These are phyloP conservation scores for Sebastes trivittatus DNA, from an alignment of 2,797 vertebrate species.

Conservation along the genomic window DNA sequence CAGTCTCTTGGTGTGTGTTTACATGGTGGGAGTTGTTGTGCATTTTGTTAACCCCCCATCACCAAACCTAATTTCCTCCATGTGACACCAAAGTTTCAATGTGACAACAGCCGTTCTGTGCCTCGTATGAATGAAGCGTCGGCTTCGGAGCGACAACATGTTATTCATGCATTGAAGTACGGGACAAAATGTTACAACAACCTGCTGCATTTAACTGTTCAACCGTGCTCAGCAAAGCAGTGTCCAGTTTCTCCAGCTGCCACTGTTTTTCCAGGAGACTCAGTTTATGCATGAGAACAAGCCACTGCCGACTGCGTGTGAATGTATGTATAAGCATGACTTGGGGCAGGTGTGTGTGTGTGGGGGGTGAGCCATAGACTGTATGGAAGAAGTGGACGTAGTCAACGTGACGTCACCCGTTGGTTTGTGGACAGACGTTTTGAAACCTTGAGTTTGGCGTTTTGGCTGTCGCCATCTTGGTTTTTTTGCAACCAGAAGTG, in stretches of 20 bases:
- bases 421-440: too few relatives aligned
- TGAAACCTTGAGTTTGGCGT: too few relatives aligned
- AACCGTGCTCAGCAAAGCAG: background rate
- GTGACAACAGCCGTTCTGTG: background rate
- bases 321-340: conserved; percentile 23
- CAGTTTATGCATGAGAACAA: conserved; percentile 51
- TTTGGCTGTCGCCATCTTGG: too few relatives aligned
- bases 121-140: background rate
- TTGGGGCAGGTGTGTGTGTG: background rate
- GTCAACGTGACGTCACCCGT: too few relatives aligned
- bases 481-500: too few relatives aligned
- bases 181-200: conserved; percentile 42
- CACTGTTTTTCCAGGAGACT: conserved; percentile 55
- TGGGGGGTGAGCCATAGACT: background rate
- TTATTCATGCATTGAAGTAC: conserved; percentile 20
- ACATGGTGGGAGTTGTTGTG: background rate
- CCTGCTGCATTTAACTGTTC: conserved; percentile 35
- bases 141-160: background rate
- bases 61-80: conserved; percentile 25
- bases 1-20: conserved; percentile 10
- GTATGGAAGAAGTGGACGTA: too few relatives aligned
- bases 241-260: conserved; percentile 51
- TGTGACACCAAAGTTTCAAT: background rate
- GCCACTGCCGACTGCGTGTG: background rate
- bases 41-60: conserved; percentile 11